phyloP scores from a whole-genome alignment of 2,888 invertebrate genomes.

The Ferdinandea cuprea region DNA sequence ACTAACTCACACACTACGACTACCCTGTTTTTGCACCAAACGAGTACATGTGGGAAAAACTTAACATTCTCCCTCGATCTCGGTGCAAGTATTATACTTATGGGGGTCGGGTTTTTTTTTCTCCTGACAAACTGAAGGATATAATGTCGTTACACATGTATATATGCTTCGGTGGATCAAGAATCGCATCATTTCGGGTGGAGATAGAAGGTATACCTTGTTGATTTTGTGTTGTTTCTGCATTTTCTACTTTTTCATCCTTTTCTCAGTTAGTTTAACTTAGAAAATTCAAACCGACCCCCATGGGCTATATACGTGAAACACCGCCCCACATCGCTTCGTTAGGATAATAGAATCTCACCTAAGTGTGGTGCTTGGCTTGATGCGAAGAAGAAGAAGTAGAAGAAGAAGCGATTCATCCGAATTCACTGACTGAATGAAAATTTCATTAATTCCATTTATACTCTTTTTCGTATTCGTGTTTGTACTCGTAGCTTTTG shows the following conservation, averaged over 20 bases:
- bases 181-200: slow-evolving; percentile 57
- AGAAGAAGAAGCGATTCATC: slow-evolving; percentile 46
- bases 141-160: slow-evolving; percentile 72
- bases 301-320: slow-evolving; percentile 25
- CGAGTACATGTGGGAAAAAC: background rate
- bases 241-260: slow-evolving; percentile 37
- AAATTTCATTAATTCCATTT: slow-evolving; percentile 74
- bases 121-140: slow-evolving; percentile 60
- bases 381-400: slow-evolving; percentile 18
- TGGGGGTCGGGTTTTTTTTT: background rate
- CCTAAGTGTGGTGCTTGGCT: slow-evolving; percentile 48
- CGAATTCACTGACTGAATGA: slow-evolving; percentile 70
- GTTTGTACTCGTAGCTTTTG: slow-evolving; percentile 43
- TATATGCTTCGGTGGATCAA: slow-evolving; percentile 64
- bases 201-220: background rate
- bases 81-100: background rate
- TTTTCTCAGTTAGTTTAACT: slow-evolving; percentile 69
- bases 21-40: background rate
- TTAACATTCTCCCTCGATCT: background rate
- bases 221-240: slow-evolving; percentile 71
- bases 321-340: slow-evolving; percentile 39
- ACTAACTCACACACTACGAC: slow-evolving; percentile 36
- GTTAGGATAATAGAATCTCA: slow-evolving; percentile 72
- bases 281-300: slow-evolving; percentile 40
- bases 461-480: slow-evolving; percentile 41